phyloP scores from a whole-genome alignment of 2,113 vertebrate species.

The Noturus placidus region DNA sequence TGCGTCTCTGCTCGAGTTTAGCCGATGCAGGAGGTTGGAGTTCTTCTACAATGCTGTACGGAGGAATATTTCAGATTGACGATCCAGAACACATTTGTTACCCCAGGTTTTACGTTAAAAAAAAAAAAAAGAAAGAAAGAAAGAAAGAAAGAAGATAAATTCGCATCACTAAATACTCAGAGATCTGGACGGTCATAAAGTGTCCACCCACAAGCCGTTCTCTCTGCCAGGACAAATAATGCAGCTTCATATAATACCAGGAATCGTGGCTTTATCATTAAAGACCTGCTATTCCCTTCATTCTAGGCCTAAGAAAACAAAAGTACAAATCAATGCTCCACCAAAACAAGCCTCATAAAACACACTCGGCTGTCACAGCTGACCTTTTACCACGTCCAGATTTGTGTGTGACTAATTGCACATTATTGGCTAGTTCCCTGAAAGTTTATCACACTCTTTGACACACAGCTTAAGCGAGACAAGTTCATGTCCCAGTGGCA shows the following conservation, averaged over 20 bases:
- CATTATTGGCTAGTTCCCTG: conserved; percentile 9
- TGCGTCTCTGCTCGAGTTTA: not conserved
- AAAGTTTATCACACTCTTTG: conserved; percentile 19
- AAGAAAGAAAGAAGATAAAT: not conserved
- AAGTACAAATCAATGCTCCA: not conserved
- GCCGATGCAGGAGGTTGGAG: not conserved
- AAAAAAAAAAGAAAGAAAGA: too few species aligned
- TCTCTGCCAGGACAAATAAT: conserved; percentile 9
- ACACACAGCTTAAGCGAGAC: conserved; percentile 1
- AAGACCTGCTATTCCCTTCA: not conserved
- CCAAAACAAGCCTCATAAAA: conserved; percentile 22
- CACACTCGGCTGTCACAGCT: not conserved
- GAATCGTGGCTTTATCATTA: not conserved
- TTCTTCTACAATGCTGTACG: not conserved
- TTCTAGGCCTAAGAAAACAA: not conserved
- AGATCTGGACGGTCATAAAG: not conserved
- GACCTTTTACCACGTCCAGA: conserved; percentile 5
- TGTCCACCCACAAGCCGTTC: not conserved
- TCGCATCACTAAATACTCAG: not conserved
- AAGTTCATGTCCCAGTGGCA: conserved; percentile 11
- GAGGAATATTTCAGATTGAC: not conserved
- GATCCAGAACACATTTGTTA: not conserved
- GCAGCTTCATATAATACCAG: not conserved
- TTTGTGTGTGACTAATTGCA: conserved; percentile 6
- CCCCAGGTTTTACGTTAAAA: not conserved